Base-by-base conservation (phyloP, 2,113 vertebrate genomes). In the Seriola dumerili region DNA sequence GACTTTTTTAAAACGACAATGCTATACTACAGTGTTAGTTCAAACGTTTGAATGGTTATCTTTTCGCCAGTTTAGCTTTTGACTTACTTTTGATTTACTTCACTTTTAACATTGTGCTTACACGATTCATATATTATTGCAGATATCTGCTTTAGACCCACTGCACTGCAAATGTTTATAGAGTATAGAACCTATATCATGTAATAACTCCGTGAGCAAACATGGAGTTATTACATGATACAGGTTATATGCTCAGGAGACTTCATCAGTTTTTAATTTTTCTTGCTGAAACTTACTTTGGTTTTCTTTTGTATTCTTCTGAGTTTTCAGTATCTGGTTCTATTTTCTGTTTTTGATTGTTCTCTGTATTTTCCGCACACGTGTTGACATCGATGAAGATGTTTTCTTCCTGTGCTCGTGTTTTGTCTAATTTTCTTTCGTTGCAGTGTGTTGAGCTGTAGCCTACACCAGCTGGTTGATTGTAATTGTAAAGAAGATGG, bases 401-500 rank as follows among this genome's bases (percentile, higher is more conserved):
- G 5, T 72, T 44, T 64, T 46, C 3, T 34, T 42, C 13, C n/a
- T 14, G 16, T 21, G 38, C 5, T 14, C 4, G 11, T 36, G 8
- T 65, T 57, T 62, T 8, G 19, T 36, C 10, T 55, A 2, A 8
- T n/a, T 63, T 3, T 1, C 16, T 44, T 44, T 46, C 29, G 6
- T 13, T 71, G 8, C 10, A 52, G 17, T 40, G 3, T 5, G 6
- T 44, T 65, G 13, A 63, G 10, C 70, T 55, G 29, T 29, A 29
- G 29, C 29, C 21, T 38, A 25, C 55, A 29, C 17, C 42, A 29
- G 36, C 72, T 55, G 42, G 36, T 78, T 69, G 0, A 70, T 44
- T 64, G n/a, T 54, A 72, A 48, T 50, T n/a, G 29, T 29, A 29
- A 48, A 81, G 57, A 44, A 55, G 54, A 46, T 70, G 59, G 42